Evolutionary conservation across 1,140 invertebrate species (phyloP), one percentile per base, ranked within the genome.

Genomic region (Drosophila leontia): DNA sequence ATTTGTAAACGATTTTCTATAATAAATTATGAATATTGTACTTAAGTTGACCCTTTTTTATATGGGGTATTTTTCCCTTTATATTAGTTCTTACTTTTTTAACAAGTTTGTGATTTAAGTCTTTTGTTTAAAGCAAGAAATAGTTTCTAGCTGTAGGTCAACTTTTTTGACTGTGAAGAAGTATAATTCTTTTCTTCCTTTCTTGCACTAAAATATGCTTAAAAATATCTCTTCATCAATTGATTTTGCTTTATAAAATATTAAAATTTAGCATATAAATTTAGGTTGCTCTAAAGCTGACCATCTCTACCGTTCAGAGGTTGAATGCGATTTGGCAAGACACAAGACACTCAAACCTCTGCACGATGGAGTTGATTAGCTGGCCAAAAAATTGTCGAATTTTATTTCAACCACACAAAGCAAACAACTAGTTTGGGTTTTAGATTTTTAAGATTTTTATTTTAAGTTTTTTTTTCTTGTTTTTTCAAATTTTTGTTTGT

Each of bases 301-400:
- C 78, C 68, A 81, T 76, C 80, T 79, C 82, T 72, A 90, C 53
- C 90, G 82, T 80, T 56, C 82, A 79, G 47, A 76, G 75, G 72
- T 62, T 90, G 90, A 91, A 87, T 91, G 90, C 56, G 44, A 74
- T 37, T 75, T 42, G 48, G 11, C 29, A 71, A 74, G 55, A 58
- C 68, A 45, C 57, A 44, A 63, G 70, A 79, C 85, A 91, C 78
- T 87, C 91, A 78, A 91, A 87, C 78, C 74, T 68, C 44, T 74
- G 85, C 90, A 91, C 90, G 85, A 90, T 83, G 69, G 75, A 88
- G 80, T 37, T 72, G 53, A 37, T 37, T 51, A 44, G 77, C 71
- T 53, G 65, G 45, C 23, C 26, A 26, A 37, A n/a, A n/a, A n/a
- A n/a, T n/a, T 32, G 3, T 15, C 3, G 15, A 32, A 44, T 11